phyloP scores from a whole-genome alignment of 2,113 vertebrate genomes.

The Xiphophorus couchianus region DNA sequence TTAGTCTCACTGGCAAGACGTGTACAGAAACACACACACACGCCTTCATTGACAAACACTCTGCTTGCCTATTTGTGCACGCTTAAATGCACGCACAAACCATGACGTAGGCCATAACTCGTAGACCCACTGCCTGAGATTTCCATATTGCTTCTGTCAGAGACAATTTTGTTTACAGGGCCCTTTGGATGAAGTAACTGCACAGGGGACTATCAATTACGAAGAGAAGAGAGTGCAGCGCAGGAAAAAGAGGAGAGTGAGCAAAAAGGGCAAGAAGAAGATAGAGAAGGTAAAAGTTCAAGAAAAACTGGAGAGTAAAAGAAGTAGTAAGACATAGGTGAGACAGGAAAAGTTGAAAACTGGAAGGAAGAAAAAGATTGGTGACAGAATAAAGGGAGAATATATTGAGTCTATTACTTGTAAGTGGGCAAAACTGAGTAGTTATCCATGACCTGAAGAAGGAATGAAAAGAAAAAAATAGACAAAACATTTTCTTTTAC shows the following conservation, averaged over 20 bases:
- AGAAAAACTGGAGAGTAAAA: background rate
- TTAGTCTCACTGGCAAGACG: conserved; percentile 33
- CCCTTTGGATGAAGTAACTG: conserved; percentile 80
- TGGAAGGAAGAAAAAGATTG: background rate
- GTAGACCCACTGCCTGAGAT: conserved; percentile 51
- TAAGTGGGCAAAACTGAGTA: conserved; percentile 27
- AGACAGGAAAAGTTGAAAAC: background rate
- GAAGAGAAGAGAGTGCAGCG: conserved; percentile 21
- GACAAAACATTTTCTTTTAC: background rate
- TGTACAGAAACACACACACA: conserved; percentile 9
- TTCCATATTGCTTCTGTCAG: conserved; percentile 82
- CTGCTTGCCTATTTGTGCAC: background rate
- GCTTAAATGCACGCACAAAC: conserved; percentile 30
- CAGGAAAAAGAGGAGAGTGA: conserved; percentile 7
- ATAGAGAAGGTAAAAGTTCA: conserved; percentile 11
- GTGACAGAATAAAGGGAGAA: background rate
- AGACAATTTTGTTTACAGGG: conserved; percentile 79
- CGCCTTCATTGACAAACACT: conserved; percentile 9
- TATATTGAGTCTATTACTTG: background rate
- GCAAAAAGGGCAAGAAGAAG: background rate
- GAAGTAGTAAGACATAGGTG: conserved; percentile 13
- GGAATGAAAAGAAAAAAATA: conserved; percentile 10
- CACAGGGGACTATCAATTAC: conserved; percentile 71
- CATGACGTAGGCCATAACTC: conserved; percentile 64
- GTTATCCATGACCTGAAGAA: conserved; percentile 26